phyloP scores from a whole-genome alignment of 2,113 vertebrate genomes.

The Taurulus bubalis region DNA sequence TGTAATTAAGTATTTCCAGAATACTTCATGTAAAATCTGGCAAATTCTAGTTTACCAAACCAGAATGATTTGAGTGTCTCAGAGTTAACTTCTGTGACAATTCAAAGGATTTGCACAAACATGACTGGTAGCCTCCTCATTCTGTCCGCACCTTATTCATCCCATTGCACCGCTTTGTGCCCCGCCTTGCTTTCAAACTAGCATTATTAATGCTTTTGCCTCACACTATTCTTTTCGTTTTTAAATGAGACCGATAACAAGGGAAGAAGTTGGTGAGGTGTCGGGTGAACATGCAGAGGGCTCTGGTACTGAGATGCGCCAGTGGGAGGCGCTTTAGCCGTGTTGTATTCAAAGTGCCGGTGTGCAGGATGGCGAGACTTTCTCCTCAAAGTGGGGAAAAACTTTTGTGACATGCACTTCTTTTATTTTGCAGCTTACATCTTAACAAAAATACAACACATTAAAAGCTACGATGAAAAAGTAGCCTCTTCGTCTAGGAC shows the following conservation, averaged over 20 bases:
- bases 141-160: background rate
- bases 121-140: background rate
- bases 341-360: constrained; percentile 84
- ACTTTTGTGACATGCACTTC: constrained; percentile 69
- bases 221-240: background rate
- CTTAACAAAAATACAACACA: background rate
- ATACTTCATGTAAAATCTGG: constrained; percentile 3
- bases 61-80: background rate
- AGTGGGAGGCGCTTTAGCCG: constrained; percentile 95
- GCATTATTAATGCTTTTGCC: too few relatives aligned
- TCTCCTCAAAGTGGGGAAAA: constrained; percentile 63
- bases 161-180: background rate
- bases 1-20: constrained; percentile 34
- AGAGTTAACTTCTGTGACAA: background rate
- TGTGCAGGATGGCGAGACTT: constrained; percentile 38
- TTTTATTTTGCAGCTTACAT: background rate
- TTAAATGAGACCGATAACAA: background rate
- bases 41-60: background rate
- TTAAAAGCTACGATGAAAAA: background rate
- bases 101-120: background rate
- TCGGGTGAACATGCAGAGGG: constrained; percentile 7
- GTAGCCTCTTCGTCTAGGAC: background rate
- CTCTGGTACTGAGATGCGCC: constrained; percentile 61
- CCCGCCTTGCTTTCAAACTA: too few relatives aligned
- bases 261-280: constrained; percentile 25